Evolutionary conservation across 2,888 invertebrate genomes (phyloP), one percentile per base, ranked within the genome.

Genomic region (Drosophila paranaensis): DNA sequence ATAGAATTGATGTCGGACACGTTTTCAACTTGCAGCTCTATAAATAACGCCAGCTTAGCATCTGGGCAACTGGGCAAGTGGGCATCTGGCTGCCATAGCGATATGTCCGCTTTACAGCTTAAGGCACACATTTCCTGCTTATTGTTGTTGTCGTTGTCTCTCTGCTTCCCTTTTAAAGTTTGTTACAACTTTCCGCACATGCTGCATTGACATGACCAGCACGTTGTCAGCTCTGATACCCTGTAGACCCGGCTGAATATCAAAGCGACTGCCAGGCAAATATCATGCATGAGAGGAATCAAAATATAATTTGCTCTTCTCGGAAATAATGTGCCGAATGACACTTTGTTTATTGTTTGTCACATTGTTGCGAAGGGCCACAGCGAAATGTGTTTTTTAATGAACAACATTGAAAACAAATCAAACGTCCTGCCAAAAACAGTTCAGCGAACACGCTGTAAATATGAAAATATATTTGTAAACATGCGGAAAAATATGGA

Each of bases 1-100:
- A 77, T 77, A 45, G 55, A 80, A 65, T 69, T 76, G 66, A 76
- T 76, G 70, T 33, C 60, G 61, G 45, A 45, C 74, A 78, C 74
- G 61, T 68, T 61, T 56, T 58, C 14, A 46, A 66, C 53, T 60
- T 53, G 16, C 60, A 39, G 53, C 66, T 63, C 66, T 61, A 61
- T 71, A 79, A 67, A 79, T 71, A 67, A 79, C 39, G 42, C n/a
- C n/a, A 46, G 43, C 46, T 37, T 46, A 57, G 45, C 60, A 76
- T 42, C 75, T 27, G 27, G 27, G 27, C 27, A 27, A 5, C 27
- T 27, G 27, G 27, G 27, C 27, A 27, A 3, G 3, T 27, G 27
- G 27, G 45, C 60, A 76, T 37, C 75, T 60, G 71, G 50, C 73
- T 45, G 10, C 40, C 66, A 39, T 60, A 16, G 54, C 46, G 25